Percentiles rank a stretch among this genome's conserved stretches.
phyloP scores from a whole-genome alignment of 2,797 vertebrate genomes.

The Etheostoma nigrum region DNA sequence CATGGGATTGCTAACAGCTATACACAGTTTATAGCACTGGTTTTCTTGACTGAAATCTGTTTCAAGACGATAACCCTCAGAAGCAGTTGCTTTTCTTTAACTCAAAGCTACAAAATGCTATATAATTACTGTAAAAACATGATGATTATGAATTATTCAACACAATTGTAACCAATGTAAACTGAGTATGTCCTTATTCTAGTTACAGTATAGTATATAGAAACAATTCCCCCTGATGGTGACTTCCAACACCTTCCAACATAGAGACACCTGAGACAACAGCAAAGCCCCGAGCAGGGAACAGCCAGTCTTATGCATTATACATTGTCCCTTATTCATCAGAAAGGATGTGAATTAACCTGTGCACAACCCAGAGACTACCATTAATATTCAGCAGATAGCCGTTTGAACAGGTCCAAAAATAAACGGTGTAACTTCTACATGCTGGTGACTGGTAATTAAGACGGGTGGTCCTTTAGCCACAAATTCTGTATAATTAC shows the following conservation, averaged over 20 bases:
- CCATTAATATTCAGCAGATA: constrained; percentile 77
- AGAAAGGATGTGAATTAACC: constrained; percentile 74
- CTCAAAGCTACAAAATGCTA: constrained; percentile 1
- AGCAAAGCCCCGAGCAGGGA: constrained; percentile 50
- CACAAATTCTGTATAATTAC: not conserved
- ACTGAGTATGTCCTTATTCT: not conserved
- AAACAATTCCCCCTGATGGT: constrained; percentile 32
- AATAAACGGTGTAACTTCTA: constrained; percentile 52
- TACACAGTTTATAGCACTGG: not conserved
- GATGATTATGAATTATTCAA: constrained; percentile 6
- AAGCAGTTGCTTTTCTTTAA: not conserved
- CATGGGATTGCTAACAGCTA: not conserved
- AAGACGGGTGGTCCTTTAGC: constrained; percentile 25
- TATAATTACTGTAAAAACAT: not conserved
- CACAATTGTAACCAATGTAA: not conserved
- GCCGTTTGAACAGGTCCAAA: constrained; percentile 60
- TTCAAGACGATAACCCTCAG: not conserved
- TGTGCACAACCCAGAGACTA: constrained; percentile 66
- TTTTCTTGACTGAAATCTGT: not conserved
- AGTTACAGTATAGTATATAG: constrained; percentile 19
- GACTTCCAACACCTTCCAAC: constrained; percentile 46
- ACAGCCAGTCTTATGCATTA: constrained; percentile 72
- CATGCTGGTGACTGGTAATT: constrained; percentile 49
- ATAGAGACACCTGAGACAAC: constrained; percentile 57
- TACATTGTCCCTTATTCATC: constrained; percentile 76